Base-by-base conservation (phyloP, 2,888 invertebrate species). In the Brenthis daphne region DNA sequence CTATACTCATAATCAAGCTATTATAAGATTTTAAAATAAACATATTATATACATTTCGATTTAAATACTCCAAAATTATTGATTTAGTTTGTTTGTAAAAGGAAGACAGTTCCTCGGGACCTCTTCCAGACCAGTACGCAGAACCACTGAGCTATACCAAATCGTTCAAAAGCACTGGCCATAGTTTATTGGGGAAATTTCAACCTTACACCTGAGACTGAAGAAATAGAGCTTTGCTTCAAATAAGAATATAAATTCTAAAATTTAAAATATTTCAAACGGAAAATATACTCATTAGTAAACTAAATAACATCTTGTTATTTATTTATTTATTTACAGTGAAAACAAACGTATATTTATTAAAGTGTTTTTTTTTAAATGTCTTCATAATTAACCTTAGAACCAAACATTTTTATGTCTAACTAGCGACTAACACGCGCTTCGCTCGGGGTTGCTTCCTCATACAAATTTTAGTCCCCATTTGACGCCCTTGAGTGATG, bases 111-210 rank as follows among this genome's bases (percentile, higher is more conserved):
- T 75, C 69, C 74, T 73, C 73, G 69, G 72, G 73, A 72, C 69
- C 56, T 68, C 73, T 79, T 77, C 76, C 76, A 76, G 56, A 47
- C 67, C 72, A 77, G 55, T 73, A 64, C 58, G 50, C 72, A 68
- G 67, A 68, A 8, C 71, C 77, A 77, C 67, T 75, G 77, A 77
- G 73, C 76, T 69, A 71, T 53, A 66, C 57, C 64, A 64, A 72
- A 74, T 73, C 68, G 66, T 65, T 71, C 67, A 69, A 69, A 72
- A 63, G 48, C 64, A 70, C 63, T 64, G 57, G 54, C 61, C 55
- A 53, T 53, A 43, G 43, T 37, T 53, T 54, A 63, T 37, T 51
- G 63, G 14, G 51, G 29, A 55, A 58, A 58, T 53, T 63, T 63
- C 6, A 63, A 53, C 51, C 16, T 53, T 63, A 50, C 14, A 20